Conservation (phyloP, 2,113 vertebrate genomes). For the human (Homo sapiens) region DNA sequence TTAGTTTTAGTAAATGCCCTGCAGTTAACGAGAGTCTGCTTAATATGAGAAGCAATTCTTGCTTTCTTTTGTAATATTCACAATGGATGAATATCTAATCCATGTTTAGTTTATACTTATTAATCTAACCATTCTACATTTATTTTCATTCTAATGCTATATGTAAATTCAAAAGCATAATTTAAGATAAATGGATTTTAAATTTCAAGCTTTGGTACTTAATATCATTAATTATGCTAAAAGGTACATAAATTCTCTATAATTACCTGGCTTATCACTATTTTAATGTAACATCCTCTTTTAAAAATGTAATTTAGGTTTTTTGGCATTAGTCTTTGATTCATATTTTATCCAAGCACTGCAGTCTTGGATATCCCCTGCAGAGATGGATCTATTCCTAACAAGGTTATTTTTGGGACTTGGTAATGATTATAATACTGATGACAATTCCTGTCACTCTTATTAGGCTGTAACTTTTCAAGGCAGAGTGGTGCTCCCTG, state of each 20-base stretch:
- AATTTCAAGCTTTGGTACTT: constrained; percentile 74
- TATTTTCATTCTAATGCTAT: constrained; percentile 75
- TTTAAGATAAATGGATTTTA: constrained; percentile 77
- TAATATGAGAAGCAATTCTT: constrained; percentile 76
- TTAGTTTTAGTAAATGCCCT: constrained; percentile 83
- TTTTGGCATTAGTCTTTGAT: constrained; percentile 58
- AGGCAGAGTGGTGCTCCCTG: constrained; percentile 65
- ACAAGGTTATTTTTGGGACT: constrained; percentile 33
- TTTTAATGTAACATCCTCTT: constrained; percentile 70
- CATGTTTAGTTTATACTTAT: constrained; percentile 73
- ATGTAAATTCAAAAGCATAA: constrained; percentile 76
- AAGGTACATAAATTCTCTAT: constrained; percentile 77
- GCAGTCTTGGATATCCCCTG: constrained; percentile 52
- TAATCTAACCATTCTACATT: constrained; percentile 69
- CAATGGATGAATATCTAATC: constrained; percentile 74
- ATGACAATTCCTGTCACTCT: constrained; percentile 69
- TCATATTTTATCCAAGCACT: constrained; percentile 57
- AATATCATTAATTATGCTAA: constrained; percentile 78
- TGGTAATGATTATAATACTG: constrained; percentile 69
- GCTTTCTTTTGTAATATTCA: constrained; percentile 77
- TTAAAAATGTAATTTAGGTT: constrained; percentile 74
- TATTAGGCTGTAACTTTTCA: constrained; percentile 60
- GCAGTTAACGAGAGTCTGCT: constrained; percentile 76
- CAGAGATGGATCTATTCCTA: constrained; percentile 54
- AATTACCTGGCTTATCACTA: constrained; percentile 73